Conservation (phyloP, 2,113 vertebrate species). For the Mionectes macconnelli region DNA sequence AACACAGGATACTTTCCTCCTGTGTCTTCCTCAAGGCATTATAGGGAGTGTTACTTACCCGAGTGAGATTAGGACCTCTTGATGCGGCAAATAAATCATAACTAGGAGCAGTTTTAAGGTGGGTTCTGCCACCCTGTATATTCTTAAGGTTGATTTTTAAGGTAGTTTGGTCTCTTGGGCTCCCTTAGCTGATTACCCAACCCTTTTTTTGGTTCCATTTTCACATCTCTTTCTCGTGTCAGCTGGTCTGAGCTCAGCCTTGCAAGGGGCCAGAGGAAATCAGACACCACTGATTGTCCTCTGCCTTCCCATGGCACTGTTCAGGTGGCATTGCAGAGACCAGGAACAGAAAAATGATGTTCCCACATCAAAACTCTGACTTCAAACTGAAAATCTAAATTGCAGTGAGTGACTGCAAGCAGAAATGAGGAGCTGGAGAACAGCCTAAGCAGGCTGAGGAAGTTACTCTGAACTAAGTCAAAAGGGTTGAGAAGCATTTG, state of each 20-base stretch:
- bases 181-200: not conserved
- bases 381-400: not conserved
- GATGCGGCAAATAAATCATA: not conserved
- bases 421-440: not conserved
- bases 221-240: fast-evolving
- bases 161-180: too few relatives aligned
- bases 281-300: not conserved
- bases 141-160: not conserved
- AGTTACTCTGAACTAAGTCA: not conserved
- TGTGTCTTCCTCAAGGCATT: not conserved
- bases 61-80: not conserved
- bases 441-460: not conserved
- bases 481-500: not conserved
- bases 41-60: not conserved
- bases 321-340: not conserved
- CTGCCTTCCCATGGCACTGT: not conserved
- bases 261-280: not conserved
- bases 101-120: not conserved
- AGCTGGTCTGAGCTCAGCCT: not conserved
- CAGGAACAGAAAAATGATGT: not conserved
- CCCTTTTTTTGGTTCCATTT: not conserved
- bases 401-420: not conserved
- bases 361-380: not conserved
- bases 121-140: not conserved
- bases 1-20: not conserved